These are phyloP conservation scores for Podotricha telesiphe DNA, from an alignment of 2,888 invertebrate species.

Conservation along the genomic window DNA sequence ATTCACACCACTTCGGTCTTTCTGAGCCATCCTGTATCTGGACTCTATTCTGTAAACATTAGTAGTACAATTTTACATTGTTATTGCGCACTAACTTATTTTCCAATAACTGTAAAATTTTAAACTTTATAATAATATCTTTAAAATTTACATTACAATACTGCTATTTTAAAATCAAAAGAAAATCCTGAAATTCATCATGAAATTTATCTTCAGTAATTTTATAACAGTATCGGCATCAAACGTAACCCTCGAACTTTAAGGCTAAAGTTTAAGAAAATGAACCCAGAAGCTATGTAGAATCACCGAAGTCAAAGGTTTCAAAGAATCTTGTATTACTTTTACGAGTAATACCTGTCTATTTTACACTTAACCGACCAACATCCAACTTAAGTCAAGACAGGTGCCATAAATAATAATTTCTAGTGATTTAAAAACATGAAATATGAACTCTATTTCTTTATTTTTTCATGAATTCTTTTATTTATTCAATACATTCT, in stretches of 20 bases:
- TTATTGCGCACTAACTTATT: no score
- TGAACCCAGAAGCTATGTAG: conserved; percentile 11
- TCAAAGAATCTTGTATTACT: conserved; percentile 24
- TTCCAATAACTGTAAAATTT: no score
- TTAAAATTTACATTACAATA: neutral
- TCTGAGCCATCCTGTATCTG: no score
- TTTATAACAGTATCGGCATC: conserved; percentile 26
- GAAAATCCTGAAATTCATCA: conserved; percentile 1
- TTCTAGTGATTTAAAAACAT: neutral
- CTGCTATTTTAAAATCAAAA: neutral
- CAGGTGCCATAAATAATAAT: neutral
- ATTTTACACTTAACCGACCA: neutral
- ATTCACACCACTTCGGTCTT: no score
- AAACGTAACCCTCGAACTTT: conserved; percentile 12
- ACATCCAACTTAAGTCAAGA: neutral
- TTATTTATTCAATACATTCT: no score
- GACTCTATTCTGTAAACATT: no score
- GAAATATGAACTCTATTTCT: no score
- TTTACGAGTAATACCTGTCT: conserved; percentile 11
- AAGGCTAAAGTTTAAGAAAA: conserved; percentile 13
- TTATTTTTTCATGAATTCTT: no score
- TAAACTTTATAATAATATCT: no score
- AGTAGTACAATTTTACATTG: no score
- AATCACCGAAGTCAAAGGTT: conserved; percentile 25
- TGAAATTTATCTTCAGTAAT: neutral